These are phyloP conservation scores for Mustelus asterias DNA, from an alignment of 2,113 vertebrate species.

Conservation along the genomic window DNA sequence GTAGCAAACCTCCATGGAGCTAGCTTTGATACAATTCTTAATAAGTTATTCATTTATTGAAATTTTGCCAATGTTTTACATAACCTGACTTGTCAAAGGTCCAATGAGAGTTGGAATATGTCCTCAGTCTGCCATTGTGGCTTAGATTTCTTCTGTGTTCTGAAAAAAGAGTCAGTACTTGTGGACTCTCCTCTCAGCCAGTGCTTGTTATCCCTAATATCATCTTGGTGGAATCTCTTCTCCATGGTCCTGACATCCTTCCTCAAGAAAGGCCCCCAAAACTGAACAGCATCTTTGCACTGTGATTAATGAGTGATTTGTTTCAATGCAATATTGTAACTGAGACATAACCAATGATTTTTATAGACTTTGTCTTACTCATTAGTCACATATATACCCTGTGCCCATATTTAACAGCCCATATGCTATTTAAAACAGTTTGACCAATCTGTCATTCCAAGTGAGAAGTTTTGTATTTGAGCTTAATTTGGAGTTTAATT, in stretches of 20 bases:
- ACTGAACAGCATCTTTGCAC: background rate
- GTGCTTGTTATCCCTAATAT: background rate
- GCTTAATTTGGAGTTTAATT: too few species aligned
- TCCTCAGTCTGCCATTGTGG: background rate
- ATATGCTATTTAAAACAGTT: background rate
- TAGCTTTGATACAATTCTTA: background rate
- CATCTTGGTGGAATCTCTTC: background rate
- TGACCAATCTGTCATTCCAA: background rate
- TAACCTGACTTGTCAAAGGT: background rate
- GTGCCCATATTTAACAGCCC: background rate
- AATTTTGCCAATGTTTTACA: background rate
- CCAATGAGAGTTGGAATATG: background rate
- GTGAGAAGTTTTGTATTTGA: background rate
- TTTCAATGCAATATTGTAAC: background rate
- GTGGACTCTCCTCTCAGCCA: too few species aligned
- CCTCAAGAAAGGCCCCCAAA: background rate
- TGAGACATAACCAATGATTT: background rate
- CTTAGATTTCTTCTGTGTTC: background rate
- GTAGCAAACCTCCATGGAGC: background rate
- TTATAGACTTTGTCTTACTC: background rate
- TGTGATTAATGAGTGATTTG: background rate
- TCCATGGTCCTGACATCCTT: background rate
- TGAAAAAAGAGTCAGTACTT: background rate
- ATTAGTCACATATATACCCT: background rate
- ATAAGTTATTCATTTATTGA: background rate